Evolutionary conservation across 1,140 invertebrate species (phyloP).

Genomic region (Cyphomyrmex costatus): DNA sequence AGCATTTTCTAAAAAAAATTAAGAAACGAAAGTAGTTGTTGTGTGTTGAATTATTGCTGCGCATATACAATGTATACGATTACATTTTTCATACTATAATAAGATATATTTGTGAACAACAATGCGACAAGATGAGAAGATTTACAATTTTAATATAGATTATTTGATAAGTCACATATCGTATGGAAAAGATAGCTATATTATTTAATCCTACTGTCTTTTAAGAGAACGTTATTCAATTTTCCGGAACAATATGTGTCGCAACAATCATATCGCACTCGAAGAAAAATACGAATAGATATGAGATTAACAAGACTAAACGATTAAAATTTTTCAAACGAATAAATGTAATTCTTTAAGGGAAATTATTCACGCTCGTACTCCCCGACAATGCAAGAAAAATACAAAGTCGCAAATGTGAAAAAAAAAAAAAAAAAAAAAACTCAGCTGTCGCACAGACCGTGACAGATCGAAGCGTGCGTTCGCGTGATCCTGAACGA

Average conservation of each 20-base stretch:
- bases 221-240: background rate
- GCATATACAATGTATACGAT: background rate
- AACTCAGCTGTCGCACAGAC: conserved; percentile 37
- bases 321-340: background rate
- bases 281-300: background rate
- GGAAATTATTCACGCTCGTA: background rate
- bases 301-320: background rate
- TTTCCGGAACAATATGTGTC: background rate
- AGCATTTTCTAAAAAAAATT: background rate
- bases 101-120: background rate
- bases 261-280: no score
- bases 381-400: background rate
- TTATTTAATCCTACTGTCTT: background rate
- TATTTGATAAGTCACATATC: background rate
- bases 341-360: background rate
- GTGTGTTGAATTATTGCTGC: background rate
- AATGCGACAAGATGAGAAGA: background rate
- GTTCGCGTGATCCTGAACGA: conserved; percentile 18
- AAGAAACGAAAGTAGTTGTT: background rate
- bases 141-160: background rate
- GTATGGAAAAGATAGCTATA: background rate
- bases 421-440: no score
- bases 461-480: conserved; percentile 31
- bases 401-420: background rate
- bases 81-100: background rate